Base-by-base conservation (phyloP, 53 echinoderm and acorn worm genomes). In the Echinometra lucunter region DNA sequence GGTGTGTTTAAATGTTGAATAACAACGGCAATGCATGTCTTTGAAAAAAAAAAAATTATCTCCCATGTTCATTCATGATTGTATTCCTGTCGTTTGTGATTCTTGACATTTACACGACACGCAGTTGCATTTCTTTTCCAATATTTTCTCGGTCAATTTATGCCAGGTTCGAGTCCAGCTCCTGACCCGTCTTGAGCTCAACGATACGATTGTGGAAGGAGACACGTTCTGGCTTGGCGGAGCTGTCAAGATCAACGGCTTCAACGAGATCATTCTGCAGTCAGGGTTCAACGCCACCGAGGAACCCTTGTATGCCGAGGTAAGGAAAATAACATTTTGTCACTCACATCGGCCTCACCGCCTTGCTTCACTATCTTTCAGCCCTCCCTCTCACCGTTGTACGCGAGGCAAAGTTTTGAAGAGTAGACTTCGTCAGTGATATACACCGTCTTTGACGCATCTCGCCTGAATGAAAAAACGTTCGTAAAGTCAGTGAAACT, bases 121-220 rank as follows among this genome's bases (percentile, higher is more conserved):
- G 53, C 53, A 53, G 9, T 2, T 11, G 53, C 1, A 53, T 53
- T 53, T 53, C 53, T 13, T 53, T 4, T 19, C 63, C 63, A 63
- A 37, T 49, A n/a, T 49, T 49, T 47, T 47, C 15, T 83, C 47
- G 23, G 4, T 83, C 23, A 1, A 28, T n/a, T 12, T 28, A 49
- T 49, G 28, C 13, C 37, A 98, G 98, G 98, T 98, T 74, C 92
- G 96, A 81, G 96, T 98, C 2, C 97, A 98, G 57, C 92, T 98
- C 17, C 88, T 98, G 57, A 95, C 92, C 30, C 96, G 96, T 42
- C 85, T 98, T 18, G 98, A 96, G 70, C 88, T 60, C 42, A 97
- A 98, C 37, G 97, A 96, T 23, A 96, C 96, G 6, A 93, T 97
- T 19, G 56, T 66, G 17, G 96, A 97, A 69, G 96, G 96, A 9